Base-by-base conservation (phyloP, 2,113 vertebrate species). In the Parus major region DNA sequence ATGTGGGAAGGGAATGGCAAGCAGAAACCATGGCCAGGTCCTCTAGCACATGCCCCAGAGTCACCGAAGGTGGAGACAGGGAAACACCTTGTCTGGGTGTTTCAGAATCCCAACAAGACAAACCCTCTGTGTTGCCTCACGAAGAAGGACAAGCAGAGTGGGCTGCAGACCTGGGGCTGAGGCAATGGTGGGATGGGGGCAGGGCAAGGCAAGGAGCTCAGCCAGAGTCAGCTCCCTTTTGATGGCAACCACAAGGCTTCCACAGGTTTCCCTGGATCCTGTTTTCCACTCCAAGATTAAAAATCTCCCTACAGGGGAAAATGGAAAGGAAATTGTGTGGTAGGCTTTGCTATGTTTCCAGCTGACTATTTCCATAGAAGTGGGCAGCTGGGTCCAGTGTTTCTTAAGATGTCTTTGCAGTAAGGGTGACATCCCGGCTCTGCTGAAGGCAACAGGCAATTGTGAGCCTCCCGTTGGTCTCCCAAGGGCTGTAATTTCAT, bases 301-400 rank as follows among this genome's bases (percentile, higher is more conserved):
- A 92, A 93, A 70, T 50, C 63, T 85, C 42, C 46, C 82, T 73
- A 61, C 66, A 36, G 63, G 84, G 84, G 27, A 94, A 73, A 94
- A 59, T 6, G 5, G 33, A 87, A 82, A 88, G 90, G 82, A 93
- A 95, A 77, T 89, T 82, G 50, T 94, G 82, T 79, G 65, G 89
- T 93, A 92, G 64, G 35, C 41, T 95, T 93, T 93, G 79, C 92
- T 94, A 4, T 57, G 57, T 93, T 93, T 90, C 90, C 90, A 94
- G 71, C 63, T 93, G 84, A 85, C 55, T 88, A 66, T 73, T 96
- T 92, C 84, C 82, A 63, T 14, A 82, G 57, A 85, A 96, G 59
- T 79, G 82, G 86, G 94, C 70, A 88, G 36, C 71, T 90, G 16
- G 28, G 13, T 42, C 66, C 35, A 29, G 60, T 77, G 66, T 82